Conservation (phyloP, 2,113 vertebrate species). For the Marmota flaviventris region DNA sequence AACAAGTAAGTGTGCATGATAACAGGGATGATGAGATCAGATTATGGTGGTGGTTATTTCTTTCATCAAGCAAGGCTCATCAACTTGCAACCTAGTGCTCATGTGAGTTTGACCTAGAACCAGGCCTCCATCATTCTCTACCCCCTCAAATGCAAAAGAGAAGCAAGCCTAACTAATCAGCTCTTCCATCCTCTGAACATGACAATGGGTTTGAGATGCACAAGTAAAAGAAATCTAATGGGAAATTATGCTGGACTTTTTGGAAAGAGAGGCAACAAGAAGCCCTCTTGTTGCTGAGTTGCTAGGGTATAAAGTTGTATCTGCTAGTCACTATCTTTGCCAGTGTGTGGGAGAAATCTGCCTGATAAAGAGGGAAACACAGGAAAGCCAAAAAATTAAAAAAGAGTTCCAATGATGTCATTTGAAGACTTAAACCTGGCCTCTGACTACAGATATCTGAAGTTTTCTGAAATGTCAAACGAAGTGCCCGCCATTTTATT, state of each 20-base stretch:
- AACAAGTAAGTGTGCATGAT: rapidly evolving
- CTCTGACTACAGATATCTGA: not conserved
- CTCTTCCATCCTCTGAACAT: not conserved
- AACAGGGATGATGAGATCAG: not conserved
- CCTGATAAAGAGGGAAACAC: not conserved
- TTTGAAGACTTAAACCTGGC: not conserved
- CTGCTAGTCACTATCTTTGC: not conserved
- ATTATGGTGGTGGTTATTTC: not conserved
- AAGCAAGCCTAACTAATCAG: not conserved
- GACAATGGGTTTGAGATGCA: not conserved
- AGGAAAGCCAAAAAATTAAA: not conserved
- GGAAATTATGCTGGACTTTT: not conserved
- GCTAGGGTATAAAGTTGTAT: not conserved
- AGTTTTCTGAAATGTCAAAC: not conserved
- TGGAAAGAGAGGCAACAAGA: not conserved
- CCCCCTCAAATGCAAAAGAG: rapidly evolving
- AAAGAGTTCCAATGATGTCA: not conserved
- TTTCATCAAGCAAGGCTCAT: too few relatives aligned
- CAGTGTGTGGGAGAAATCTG: not conserved
- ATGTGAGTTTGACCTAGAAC: not conserved
- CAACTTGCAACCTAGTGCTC: rapidly evolving
- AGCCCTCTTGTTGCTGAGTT: not conserved
- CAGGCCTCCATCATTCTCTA: not conserved
- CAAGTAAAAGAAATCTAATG: not conserved
- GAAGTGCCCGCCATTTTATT: not conserved